These are phyloP conservation scores for Ophioderma brevispina DNA, from an alignment of 35 echinoderm and acorn worm genomes.

Conservation along the genomic window DNA sequence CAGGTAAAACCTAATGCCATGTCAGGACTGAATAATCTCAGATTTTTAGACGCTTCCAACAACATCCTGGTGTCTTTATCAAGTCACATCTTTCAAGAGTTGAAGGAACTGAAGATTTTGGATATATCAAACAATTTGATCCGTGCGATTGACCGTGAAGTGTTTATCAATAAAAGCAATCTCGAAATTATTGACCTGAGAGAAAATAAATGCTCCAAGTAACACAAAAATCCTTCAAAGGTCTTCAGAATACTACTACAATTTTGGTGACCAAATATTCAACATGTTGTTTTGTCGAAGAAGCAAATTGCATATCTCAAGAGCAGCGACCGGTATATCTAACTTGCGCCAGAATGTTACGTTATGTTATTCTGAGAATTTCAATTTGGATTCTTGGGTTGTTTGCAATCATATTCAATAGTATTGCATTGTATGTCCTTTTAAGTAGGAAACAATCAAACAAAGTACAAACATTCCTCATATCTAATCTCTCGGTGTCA, in stretches of 20 bases:
- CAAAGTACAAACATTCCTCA: constrained; percentile 58
- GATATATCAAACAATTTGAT: not conserved
- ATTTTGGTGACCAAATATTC: not conserved
- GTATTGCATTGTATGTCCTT: constrained; percentile 48
- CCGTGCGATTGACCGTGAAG: not conserved
- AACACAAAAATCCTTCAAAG: not conserved
- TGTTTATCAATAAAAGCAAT: not conserved
- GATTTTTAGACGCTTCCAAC: too few species aligned
- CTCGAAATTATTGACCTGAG: not conserved
- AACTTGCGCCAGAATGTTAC: constrained; percentile 63
- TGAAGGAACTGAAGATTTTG: not conserved
- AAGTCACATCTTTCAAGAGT: too few species aligned
- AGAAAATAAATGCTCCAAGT: not conserved
- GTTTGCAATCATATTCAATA: constrained; percentile 68
- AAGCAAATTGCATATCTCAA: not conserved
- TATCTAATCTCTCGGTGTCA: constrained; percentile 54
- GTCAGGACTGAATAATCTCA: too few species aligned
- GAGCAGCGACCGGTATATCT: not conserved
- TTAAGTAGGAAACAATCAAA: constrained; percentile 31
- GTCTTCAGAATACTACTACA: not conserved
- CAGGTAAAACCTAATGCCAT: too few species aligned
- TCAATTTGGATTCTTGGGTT: constrained; percentile 77
- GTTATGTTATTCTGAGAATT: constrained; percentile 43
- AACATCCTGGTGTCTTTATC: too few species aligned
- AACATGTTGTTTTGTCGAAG: not conserved